These are phyloP conservation scores for Teinopalpus imperialis DNA, from an alignment of 2,888 invertebrate species.

Conservation along the genomic window DNA sequence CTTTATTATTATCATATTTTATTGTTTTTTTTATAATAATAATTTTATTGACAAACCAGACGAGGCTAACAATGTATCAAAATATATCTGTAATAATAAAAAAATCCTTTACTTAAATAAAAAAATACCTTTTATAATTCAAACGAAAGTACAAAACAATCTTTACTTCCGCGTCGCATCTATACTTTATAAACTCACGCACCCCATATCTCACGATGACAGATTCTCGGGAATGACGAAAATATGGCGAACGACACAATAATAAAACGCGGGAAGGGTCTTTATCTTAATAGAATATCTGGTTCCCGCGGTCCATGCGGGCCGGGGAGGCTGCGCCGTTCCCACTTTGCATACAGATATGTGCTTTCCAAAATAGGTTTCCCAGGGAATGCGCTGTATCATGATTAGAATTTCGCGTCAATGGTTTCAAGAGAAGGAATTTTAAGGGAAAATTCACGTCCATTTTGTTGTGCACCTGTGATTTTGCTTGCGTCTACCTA, in stretches of 20 bases:
- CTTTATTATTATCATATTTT: too few species aligned
- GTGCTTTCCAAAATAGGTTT: constrained; percentile 29
- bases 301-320: constrained; percentile 22
- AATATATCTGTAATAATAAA: too few species aligned
- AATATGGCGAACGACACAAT: constrained; percentile 59
- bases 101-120: too few species aligned
- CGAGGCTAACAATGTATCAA: too few species aligned
- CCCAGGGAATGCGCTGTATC: constrained; percentile 15
- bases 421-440: constrained; percentile 7
- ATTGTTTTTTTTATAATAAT: too few species aligned
- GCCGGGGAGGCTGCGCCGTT: constrained; percentile 8
- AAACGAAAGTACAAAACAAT: too few species aligned
- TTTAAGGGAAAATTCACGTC: too few species aligned
- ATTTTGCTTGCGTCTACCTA: too few species aligned
- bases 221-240: constrained; percentile 59
- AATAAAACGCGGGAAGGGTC: constrained; percentile 44
- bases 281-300: constrained; percentile 79
- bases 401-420: constrained; percentile 10
- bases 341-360: constrained; percentile 35
- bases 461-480: too few species aligned
- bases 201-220: constrained; percentile 59
- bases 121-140: too few species aligned
- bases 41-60: too few species aligned
- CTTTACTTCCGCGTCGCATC: constrained; percentile 17
- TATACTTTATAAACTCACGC: constrained; percentile 5